A percentile compares a stretch with the other conserved stretches of the same genome.
Evolutionary conservation across 2,888 invertebrate genomes (phyloP).

Genomic region (Kuschelorhynchus macadamiae): DNA sequence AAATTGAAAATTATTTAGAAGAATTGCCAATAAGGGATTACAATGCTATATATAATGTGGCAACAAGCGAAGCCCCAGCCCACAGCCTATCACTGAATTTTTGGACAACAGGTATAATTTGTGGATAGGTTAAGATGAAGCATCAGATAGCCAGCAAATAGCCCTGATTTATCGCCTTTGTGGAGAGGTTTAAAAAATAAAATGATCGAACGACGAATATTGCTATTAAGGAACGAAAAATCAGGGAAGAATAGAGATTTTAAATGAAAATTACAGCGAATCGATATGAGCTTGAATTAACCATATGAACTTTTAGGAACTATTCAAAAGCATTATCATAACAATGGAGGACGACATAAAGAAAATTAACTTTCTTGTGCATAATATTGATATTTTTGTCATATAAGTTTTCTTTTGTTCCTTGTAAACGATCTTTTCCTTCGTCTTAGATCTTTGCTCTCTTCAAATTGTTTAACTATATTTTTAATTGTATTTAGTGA

Average conservation of each 20-base stretch:
- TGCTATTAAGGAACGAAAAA: background rate
- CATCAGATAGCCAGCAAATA: background rate
- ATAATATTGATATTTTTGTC: no score
- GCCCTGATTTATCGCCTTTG: background rate
- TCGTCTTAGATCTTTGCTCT: background rate
- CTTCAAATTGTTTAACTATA: no score
- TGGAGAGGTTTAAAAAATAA: background rate
- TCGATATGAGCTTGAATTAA: background rate
- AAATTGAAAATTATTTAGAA: no score
- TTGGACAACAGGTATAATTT: conserved; percentile 1
- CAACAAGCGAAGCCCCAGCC: no score
- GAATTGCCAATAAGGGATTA: no score
- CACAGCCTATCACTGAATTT: no score
- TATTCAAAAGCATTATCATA: background rate
- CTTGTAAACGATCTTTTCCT: background rate
- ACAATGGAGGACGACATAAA: background rate
- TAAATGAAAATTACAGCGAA: background rate
- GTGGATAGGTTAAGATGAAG: background rate
- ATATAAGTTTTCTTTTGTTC: no score
- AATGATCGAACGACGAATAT: background rate
- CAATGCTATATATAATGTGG: no score
- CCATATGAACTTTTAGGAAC: background rate
- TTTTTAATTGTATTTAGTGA: no score
- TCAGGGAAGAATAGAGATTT: background rate
- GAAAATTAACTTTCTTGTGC: background rate